phyloP scores from a whole-genome alignment of 2,797 vertebrate species.

The Anguilla anguilla region DNA sequence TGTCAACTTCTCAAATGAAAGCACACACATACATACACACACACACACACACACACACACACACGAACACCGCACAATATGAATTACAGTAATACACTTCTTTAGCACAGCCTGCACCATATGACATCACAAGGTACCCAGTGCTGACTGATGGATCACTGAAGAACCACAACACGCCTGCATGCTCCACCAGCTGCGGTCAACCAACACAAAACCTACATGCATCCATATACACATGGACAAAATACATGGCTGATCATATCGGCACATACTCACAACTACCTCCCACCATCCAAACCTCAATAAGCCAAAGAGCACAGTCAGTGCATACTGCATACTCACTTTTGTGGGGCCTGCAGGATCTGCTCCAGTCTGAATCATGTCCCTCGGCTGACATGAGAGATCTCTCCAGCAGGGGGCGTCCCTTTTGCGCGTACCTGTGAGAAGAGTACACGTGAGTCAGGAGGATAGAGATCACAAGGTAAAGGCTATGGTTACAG shows the following conservation, averaged over 20 bases:
- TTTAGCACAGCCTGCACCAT: background rate
- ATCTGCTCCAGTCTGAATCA: slow-evolving; percentile 83
- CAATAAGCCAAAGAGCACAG: background rate
- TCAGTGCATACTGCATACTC: slow-evolving; percentile 42
- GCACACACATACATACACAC: background rate
- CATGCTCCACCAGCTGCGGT: background rate
- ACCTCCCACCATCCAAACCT: background rate
- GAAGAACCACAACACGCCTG: background rate
- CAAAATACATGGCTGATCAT: background rate
- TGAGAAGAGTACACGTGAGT: slow-evolving; percentile 18
- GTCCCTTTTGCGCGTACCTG: slow-evolving; percentile 40
- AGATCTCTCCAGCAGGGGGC: slow-evolving; percentile 23
- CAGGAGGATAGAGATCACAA: background rate
- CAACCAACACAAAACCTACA: background rate
- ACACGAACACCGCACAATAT: background rate
- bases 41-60: background rate
- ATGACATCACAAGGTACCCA: background rate
- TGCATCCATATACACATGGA: background rate
- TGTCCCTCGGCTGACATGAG: slow-evolving; percentile 70
- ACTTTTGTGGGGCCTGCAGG: slow-evolving; percentile 78
- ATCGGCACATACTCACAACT: background rate
- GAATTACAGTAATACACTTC: background rate
- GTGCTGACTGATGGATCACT: background rate
- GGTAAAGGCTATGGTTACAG: background rate
- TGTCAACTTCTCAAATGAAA: background rate